These are phyloP conservation scores for Rhinella marina DNA, from an alignment of 2,797 vertebrate genomes.

Conservation along the genomic window DNA sequence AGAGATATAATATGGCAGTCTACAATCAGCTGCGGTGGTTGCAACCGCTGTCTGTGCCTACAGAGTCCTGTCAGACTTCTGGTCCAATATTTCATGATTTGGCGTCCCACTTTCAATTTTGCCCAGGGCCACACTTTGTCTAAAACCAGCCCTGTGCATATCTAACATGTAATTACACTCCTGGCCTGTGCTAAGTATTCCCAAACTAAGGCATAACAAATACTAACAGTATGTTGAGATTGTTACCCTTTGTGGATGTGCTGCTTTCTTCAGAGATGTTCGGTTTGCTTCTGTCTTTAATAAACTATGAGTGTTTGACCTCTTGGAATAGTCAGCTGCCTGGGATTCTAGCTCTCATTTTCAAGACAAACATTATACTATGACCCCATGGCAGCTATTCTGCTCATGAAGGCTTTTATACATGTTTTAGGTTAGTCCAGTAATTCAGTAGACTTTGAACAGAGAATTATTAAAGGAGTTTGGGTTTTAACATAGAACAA, in stretches of 20 bases:
- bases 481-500: slow-evolving; percentile 11
- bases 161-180: neutral
- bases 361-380: slow-evolving; percentile 56
- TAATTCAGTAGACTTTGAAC: slow-evolving; percentile 21
- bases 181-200: neutral
- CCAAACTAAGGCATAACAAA: neutral
- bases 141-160: too few species aligned
- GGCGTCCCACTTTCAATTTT: too few species aligned
- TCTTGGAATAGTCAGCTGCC: slow-evolving; percentile 44
- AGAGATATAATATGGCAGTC: too few species aligned
- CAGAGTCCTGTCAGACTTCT: too few species aligned
- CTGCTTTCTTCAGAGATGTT: slow-evolving; percentile 35
- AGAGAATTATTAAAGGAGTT: slow-evolving; percentile 28
- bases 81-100: too few species aligned
- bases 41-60: too few species aligned
- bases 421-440: slow-evolving; percentile 51
- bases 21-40: too few species aligned
- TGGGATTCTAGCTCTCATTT: slow-evolving; percentile 42
- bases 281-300: slow-evolving; percentile 49
- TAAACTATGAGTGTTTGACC: slow-evolving; percentile 49
- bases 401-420: slow-evolving; percentile 45
- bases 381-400: slow-evolving; percentile 49
- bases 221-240: slow-evolving; percentile 23
- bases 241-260: slow-evolving; percentile 15
- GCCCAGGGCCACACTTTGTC: too few species aligned